phyloP scores from a whole-genome alignment of 2,888 invertebrate species.

The Acleris laterana region DNA sequence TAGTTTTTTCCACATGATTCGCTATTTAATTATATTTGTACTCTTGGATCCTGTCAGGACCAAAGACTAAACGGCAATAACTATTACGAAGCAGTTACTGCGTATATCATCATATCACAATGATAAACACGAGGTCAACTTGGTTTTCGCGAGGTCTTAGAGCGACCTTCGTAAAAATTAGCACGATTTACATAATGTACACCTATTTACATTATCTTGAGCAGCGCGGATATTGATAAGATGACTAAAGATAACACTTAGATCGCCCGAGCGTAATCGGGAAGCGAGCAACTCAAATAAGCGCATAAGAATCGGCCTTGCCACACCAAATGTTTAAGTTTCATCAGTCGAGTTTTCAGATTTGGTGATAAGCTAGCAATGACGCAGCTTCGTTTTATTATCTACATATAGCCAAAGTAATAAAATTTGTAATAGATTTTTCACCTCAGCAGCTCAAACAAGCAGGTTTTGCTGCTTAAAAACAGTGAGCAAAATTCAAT shows the following conservation, averaged over 20 bases:
- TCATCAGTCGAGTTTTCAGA: slow-evolving; percentile 38
- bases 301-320: slow-evolving; percentile 38
- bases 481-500: too few relatives aligned
- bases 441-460: too few relatives aligned
- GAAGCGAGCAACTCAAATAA: slow-evolving; percentile 51
- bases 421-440: slow-evolving; percentile 50
- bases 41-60: slow-evolving; percentile 34
- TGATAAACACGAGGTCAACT: slow-evolving; percentile 77
- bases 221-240: slow-evolving; percentile 58
- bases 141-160: slow-evolving; percentile 74
- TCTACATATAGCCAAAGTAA: slow-evolving; percentile 41
- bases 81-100: slow-evolving; percentile 65
- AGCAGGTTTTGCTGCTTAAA: too few relatives aligned
- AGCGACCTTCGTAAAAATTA: slow-evolving; percentile 76
- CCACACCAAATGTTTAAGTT: slow-evolving; percentile 34
- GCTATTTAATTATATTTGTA: slow-evolving; percentile 27
- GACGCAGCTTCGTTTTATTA: slow-evolving; percentile 44
- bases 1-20: slow-evolving; percentile 57
- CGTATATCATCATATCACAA: slow-evolving; percentile 74
- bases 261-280: slow-evolving; percentile 58
- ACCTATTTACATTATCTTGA: slow-evolving; percentile 58
- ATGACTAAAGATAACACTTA: slow-evolving; percentile 58
- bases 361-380: slow-evolving; percentile 43
- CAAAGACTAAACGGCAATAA: slow-evolving; percentile 59
- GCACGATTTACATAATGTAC: slow-evolving; percentile 74